Base-by-base conservation (phyloP, 1,140 invertebrate genomes). In the Acromyrmex heyeri region DNA sequence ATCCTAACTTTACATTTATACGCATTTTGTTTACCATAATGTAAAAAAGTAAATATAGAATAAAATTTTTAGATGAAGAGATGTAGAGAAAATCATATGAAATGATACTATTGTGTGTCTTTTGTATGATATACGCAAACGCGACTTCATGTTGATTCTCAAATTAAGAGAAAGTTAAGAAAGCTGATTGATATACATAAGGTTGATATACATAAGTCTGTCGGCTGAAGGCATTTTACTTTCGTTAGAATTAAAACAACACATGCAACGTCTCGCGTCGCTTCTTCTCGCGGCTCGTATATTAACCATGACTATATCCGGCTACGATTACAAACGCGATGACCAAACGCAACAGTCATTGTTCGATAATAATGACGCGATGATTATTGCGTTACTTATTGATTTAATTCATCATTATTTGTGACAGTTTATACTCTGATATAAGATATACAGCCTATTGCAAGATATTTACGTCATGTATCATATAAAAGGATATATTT, bases 151-250 rank as follows among this genome's bases (percentile, higher is more conserved):
- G 64, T 75, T 86, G 90, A 88, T 90, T 90, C 82, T 91, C 72
- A 72, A 91, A 91, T 90, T 91, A 91, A 59, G 90, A 76, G 91
- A 91, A 91, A 91, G 91, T 88, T 78, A 85, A 88, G 91, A 87
- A 91, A 91, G 91, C 86, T 88, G 61, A 87, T 88, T 89, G 50
- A 75, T 91, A 91, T 87, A 44, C 38, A 44, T 44, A 44, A 10
- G 70, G 12, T 62, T 53, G 82, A 91, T 85, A 87, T 44, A 44
- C 38, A 44, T 78, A 85, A 83, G 82, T 48, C 50, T 12, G 24
- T 48, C 61, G 77, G 55, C 38, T 16, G 21, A 38, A 38, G 7
- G 34, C 61, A 50, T 21, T 88, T 86, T 86, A 67, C 88, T 91
- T 91, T 91, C 86, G 30, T 90, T 88, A 21, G 24, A 79, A 76